Percentiles rank a stretch among this genome's conserved stretches.
phyloP scores from a whole-genome alignment of 2,888 invertebrate species.

The Drosophila melanocephala region DNA sequence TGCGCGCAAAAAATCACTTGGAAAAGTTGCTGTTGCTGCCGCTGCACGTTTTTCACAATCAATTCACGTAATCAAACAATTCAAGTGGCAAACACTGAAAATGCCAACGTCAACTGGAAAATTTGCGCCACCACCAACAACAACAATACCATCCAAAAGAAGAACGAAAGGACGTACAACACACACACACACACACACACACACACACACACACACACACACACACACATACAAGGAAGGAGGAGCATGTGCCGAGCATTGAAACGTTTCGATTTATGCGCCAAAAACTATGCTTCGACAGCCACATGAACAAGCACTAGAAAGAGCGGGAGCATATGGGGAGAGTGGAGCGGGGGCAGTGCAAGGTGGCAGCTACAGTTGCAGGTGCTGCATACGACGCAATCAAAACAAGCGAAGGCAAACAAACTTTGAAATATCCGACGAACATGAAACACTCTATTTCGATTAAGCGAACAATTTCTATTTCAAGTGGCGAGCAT shows the following conservation, averaged over 20 bases:
- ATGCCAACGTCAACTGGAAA: conserved; percentile 84
- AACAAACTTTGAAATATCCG: conserved; percentile 6
- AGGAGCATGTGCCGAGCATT: conserved; percentile 67
- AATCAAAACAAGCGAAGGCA: conserved; percentile 70
- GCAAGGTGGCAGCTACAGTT: conserved; percentile 37
- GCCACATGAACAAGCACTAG: conserved; percentile 76
- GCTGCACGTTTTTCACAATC: conserved; percentile 82
- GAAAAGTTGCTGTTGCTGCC: conserved; percentile 61
- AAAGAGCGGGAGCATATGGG: conserved; percentile 15
- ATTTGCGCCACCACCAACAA: conserved; percentile 72
- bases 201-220: conserved; percentile 19
- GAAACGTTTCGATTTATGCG: conserved; percentile 82
- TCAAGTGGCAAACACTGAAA: conserved; percentile 84
- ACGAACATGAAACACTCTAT: conserved; percentile 53
- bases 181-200: conserved; percentile 19
- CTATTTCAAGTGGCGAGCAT: not conserved
- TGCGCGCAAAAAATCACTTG: conserved; percentile 12
- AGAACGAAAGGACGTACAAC: conserved; percentile 7
- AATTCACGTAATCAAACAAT: conserved; percentile 85
- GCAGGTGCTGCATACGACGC: conserved; percentile 72
- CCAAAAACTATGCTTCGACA: conserved; percentile 84
- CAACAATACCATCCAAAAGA: conserved; percentile 8
- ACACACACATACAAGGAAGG: conserved; percentile 8
- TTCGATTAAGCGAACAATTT: not conserved
- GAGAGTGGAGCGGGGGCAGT: not conserved